Conservation (phyloP, 2,888 invertebrate species). For the Parnassius glacialis region DNA sequence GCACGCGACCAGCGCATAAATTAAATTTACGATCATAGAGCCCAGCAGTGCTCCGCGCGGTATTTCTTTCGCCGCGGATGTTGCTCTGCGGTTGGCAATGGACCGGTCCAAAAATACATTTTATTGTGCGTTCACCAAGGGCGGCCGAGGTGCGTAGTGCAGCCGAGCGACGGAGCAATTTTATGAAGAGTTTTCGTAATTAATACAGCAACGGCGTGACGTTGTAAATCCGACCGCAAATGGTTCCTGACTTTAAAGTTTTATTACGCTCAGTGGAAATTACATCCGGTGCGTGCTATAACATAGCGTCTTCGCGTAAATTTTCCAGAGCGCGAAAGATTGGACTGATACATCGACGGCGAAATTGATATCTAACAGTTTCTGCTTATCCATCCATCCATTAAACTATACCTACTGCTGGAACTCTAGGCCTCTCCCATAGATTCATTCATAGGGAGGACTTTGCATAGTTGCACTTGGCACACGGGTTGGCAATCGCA, state of each 20-base stretch:
- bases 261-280: constrained; percentile 35
- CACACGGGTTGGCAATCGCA: too few relatives aligned
- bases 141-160: constrained; percentile 49
- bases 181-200: constrained; percentile 64
- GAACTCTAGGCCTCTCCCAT: too few relatives aligned
- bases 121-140: constrained; percentile 75
- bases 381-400: too few relatives aligned
- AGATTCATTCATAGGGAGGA: too few relatives aligned
- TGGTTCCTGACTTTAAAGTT: constrained; percentile 44
- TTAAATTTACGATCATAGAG: constrained; percentile 48
- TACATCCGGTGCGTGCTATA: constrained; percentile 8
- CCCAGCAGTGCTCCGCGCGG: constrained; percentile 49
- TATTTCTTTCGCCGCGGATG: constrained; percentile 64
- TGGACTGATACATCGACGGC: background rate
- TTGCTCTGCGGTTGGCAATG: constrained; percentile 72
- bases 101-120: constrained; percentile 73
- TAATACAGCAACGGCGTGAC: constrained; percentile 49
- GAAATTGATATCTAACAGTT: too few relatives aligned
- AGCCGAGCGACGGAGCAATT: constrained; percentile 32
- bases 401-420: too few relatives aligned
- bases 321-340: background rate
- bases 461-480: too few relatives aligned
- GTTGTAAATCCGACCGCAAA: constrained; percentile 60
- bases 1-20: constrained; percentile 43
- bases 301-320: background rate